These are phyloP conservation scores for Limanda limanda DNA, from an alignment of 2,113 vertebrate species.

Conservation along the genomic window DNA sequence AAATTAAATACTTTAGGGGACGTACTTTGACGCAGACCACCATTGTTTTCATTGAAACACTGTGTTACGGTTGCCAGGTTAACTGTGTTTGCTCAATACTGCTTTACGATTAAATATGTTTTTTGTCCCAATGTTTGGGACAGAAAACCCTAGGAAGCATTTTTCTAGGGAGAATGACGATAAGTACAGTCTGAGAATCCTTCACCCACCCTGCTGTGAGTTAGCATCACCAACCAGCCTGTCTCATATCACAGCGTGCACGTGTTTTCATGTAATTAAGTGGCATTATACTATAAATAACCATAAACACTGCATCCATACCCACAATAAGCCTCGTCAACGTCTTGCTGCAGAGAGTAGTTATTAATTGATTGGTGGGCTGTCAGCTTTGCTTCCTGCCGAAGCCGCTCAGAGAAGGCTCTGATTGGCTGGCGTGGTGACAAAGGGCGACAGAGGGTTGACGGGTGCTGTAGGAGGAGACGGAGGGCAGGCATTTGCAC, in stretches of 20 bases:
- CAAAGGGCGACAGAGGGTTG: conserved; percentile 62
- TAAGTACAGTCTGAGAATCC: not conserved
- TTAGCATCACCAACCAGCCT: conserved; percentile 7
- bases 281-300: conserved; percentile 70
- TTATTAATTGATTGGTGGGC: conserved; percentile 77
- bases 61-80: not conserved
- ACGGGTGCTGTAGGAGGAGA: conserved; percentile 64
- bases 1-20: too few species aligned
- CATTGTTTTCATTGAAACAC: too few species aligned
- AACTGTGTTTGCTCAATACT: too few species aligned
- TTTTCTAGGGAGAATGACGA: not conserved
- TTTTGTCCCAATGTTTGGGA: too few species aligned
- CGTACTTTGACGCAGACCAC: too few species aligned
- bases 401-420: conserved; percentile 10
- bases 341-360: conserved; percentile 48
- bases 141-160: too few species aligned
- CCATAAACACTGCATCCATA: conserved; percentile 63
- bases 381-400: conserved; percentile 71
- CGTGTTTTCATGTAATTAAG: conserved; percentile 59
- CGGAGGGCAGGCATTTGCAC: conserved; percentile 58
- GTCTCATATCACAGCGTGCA: conserved; percentile 37
- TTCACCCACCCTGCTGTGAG: not conserved
- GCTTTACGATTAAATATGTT: too few species aligned
- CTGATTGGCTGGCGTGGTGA: conserved; percentile 69
- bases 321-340: conserved; percentile 50